Evolutionary conservation across 2,888 invertebrate species (phyloP), one percentile per base, ranked within the genome.

Genomic region (Parnassius glacialis): DNA sequence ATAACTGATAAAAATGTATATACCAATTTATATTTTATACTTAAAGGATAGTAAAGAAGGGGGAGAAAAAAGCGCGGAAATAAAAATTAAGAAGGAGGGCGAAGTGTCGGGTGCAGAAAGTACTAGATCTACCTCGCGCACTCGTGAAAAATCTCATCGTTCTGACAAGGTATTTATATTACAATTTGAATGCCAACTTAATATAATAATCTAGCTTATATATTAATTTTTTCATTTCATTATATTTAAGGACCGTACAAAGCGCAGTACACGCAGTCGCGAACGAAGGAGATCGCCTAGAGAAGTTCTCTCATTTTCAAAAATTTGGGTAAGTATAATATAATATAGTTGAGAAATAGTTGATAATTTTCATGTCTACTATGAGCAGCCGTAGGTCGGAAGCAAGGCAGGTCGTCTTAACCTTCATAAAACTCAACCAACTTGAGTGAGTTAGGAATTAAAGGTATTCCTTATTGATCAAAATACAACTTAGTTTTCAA

Each of bases 251-350:
- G 86, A 62, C 76, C 86, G 66, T 78, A 74, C 71, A 68, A 88
- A 78, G 67, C 88, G 92, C 43, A 89, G 85, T 68, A 86, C 85
- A 1, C 81, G 87, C 41, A 90, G 90, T 69, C 87, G 87, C 1
- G 90, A 90, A 64, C 92, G 93, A 58, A 89, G 90, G 59, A 84
- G 92, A n/a, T 92, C 93, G 53, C 92, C 93, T 10, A 86, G 92
- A 67, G 95, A 95, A 74, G 94, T 96, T 57, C 87, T 96, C 16
- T 95, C 96, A 1, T 96, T 96, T 81, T 94, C 95, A 57, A 96
- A 96, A 85, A 96, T 96, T 74, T 94, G 95, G 84, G 96, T 94
- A 83, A 88, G 84, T 79, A 44, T 11, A 43, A 25, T 25, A 25
- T 25, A 25, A 25, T 25, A 7, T 3, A 25, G 25, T 25, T 16